A percentile compares a stretch with the other conserved stretches of the same genome.
Conservation (phyloP, 2,888 invertebrate genomes). For the Metellina segmentata region DNA sequence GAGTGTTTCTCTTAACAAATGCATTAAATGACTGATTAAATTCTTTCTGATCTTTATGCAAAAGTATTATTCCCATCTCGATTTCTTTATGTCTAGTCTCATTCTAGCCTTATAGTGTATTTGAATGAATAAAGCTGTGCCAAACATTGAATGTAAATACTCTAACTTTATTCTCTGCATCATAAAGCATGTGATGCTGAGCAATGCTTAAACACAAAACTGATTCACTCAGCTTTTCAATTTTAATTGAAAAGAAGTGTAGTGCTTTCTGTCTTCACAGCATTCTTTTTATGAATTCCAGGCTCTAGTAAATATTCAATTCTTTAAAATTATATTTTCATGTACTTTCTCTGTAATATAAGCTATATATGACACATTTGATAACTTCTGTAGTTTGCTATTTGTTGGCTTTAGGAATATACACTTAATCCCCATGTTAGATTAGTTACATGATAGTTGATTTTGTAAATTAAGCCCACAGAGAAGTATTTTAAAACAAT, state of each 20-base stretch:
- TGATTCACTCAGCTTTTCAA: slow-evolving; percentile 26
- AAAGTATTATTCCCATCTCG: neutral
- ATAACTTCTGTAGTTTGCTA: no score
- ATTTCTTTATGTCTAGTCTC: neutral
- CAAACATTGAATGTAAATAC: slow-evolving; percentile 27
- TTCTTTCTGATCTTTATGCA: no score
- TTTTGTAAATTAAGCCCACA: no score
- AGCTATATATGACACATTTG: neutral
- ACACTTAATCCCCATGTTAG: no score
- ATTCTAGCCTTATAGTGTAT: neutral
- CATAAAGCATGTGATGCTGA: slow-evolving; percentile 26
- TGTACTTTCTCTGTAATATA: neutral
- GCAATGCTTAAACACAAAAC: slow-evolving; percentile 9
- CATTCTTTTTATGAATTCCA: no score
- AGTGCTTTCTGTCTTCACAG: neutral
- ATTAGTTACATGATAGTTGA: no score
- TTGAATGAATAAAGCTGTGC: slow-evolving; percentile 11
- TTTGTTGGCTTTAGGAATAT: no score
- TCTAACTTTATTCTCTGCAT: slow-evolving; percentile 15
- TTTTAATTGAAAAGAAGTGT: slow-evolving; percentile 25
- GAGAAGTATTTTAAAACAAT: no score
- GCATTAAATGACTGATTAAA: no score
- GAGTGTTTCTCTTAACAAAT: no score
- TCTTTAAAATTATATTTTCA: neutral
- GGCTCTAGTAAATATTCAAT: no score